Percentiles rank a stretch among this genome's conserved stretches.
Evolutionary conservation across 1,140 invertebrate genomes (phyloP).

Genomic region (Pseudomyrmex dendroicus): DNA sequence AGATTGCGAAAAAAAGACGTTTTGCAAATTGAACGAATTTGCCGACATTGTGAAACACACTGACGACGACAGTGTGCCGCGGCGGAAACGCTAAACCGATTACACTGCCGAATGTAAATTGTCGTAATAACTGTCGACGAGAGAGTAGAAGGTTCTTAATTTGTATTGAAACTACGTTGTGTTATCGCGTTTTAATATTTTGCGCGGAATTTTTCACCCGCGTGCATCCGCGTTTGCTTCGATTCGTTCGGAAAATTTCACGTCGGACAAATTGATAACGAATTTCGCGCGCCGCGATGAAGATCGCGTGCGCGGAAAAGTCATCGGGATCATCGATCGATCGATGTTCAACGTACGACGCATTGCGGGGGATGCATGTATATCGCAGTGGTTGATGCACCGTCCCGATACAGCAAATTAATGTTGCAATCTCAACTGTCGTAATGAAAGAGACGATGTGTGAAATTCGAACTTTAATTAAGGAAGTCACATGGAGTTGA

Average conservation of each 20-base stretch:
- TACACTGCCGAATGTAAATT: too few species aligned
- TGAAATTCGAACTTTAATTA: conserved; percentile 50
- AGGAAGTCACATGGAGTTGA: background rate
- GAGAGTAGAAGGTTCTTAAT: background rate
- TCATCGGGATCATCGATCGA: conserved; percentile 12
- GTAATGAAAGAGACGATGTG: background rate
- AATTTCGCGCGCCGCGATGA: background rate
- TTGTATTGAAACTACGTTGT: background rate
- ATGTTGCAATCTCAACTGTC: conserved; percentile 22
- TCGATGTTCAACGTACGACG: background rate
- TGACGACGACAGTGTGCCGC: background rate
- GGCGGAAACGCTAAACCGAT: too few species aligned
- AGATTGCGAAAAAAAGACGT: background rate
- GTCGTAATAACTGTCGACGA: too few species aligned
- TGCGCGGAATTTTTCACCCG: background rate
- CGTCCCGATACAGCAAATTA: conserved; percentile 22
- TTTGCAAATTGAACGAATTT: background rate
- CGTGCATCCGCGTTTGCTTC: background rate
- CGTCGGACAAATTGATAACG: background rate
- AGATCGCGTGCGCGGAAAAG: background rate
- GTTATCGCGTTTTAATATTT: background rate
- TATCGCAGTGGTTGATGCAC: background rate
- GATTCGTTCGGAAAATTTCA: background rate
- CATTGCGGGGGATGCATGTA: background rate
- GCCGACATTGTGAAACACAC: background rate